Conservation (phyloP, 1,140 invertebrate species). For the Halictus rubicundus region DNA sequence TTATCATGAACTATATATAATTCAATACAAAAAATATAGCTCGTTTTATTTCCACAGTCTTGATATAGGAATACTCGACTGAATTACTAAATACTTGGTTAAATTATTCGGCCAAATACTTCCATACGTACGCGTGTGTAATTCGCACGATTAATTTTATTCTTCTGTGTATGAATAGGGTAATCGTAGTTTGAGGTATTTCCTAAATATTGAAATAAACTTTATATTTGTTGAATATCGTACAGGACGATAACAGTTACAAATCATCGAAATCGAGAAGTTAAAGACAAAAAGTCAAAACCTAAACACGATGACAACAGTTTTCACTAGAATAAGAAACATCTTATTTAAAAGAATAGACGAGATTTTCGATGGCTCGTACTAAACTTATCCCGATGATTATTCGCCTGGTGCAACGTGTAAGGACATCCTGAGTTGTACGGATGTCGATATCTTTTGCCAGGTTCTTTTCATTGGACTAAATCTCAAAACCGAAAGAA, state of each 20-base stretch:
- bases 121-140: slow-evolving; percentile 35
- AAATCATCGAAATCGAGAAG: slow-evolving; percentile 1
- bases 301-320: neutral
- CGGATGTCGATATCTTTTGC: slow-evolving; percentile 10
- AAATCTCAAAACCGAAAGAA: slow-evolving; percentile 44
- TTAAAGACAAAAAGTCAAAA: neutral
- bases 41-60: too few relatives aligned
- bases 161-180: neutral
- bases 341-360: slow-evolving; percentile 4
- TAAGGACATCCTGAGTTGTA: neutral
- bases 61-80: too few relatives aligned
- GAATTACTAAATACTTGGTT: neutral
- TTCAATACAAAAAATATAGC: too few relatives aligned
- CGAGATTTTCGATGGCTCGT: slow-evolving; percentile 20
- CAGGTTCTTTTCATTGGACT: slow-evolving; percentile 24
- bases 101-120: slow-evolving; percentile 38
- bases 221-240: slow-evolving; percentile 7
- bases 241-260: slow-evolving; percentile 12
- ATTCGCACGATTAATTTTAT: neutral
- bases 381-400: slow-evolving; percentile 32
- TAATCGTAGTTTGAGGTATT: neutral
- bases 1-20: too few relatives aligned
- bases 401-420: slow-evolving; percentile 23
- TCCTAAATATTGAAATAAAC: slow-evolving; percentile 18
- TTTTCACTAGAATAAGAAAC: neutral